These are phyloP conservation scores for Avahi laniger DNA, from an alignment of 2,797 vertebrate species.

Conservation along the genomic window DNA sequence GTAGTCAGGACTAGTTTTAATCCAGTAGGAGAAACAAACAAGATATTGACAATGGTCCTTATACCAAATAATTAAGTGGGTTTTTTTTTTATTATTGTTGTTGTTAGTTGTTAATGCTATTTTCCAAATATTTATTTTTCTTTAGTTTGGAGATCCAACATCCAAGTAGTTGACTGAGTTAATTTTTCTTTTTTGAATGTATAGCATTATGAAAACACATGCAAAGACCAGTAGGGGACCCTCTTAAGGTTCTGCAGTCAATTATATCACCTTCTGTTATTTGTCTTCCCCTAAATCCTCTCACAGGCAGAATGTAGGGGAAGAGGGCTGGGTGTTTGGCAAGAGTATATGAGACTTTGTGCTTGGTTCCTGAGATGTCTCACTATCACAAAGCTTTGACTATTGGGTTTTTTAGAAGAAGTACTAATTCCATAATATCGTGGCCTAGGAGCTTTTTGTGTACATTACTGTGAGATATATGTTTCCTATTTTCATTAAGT, in stretches of 20 bases:
- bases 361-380: not conserved
- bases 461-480: not conserved
- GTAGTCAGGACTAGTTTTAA: not conserved
- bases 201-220: not conserved
- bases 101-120: not conserved
- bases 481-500: conserved; percentile 4
- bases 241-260: not conserved
- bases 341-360: not conserved
- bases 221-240: not conserved
- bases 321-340: not conserved
- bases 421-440: not conserved
- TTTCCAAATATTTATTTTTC: not conserved
- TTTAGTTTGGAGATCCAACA: not conserved
- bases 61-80: not conserved
- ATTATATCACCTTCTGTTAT: not conserved
- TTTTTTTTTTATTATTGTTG: not conserved
- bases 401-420: not conserved
- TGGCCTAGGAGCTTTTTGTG: not conserved
- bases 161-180: not conserved
- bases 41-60: not conserved
- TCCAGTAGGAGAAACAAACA: not conserved
- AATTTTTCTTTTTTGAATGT: not conserved
- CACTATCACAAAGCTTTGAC: not conserved
- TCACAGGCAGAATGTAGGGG: not conserved
- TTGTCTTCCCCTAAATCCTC: not conserved